Evolutionary conservation across 2,888 invertebrate species (phyloP).

Genomic region (Xestia rhomboidea): DNA sequence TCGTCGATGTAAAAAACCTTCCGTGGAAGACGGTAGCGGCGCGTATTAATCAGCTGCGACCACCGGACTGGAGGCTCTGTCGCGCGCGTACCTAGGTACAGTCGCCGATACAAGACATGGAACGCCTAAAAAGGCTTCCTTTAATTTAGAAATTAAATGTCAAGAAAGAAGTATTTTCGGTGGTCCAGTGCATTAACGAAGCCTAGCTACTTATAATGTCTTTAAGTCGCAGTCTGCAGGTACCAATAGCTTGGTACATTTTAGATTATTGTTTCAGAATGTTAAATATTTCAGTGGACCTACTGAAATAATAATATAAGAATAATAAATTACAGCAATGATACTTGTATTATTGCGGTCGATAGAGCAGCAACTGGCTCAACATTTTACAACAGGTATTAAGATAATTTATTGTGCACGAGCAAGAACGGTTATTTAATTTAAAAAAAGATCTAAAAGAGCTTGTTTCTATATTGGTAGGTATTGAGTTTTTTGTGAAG

Average conservation of each 20-base stretch:
- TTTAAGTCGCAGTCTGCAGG: background rate
- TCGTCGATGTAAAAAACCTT: slow-evolving; percentile 74
- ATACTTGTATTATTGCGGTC: background rate
- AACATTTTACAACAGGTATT: background rate
- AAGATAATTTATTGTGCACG: too few species aligned
- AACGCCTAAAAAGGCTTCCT: background rate
- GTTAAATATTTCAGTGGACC: background rate
- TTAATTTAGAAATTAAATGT: background rate
- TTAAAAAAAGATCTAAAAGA: background rate
- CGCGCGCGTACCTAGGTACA: slow-evolving; percentile 71
- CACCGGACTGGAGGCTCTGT: slow-evolving; percentile 63
- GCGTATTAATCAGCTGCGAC: slow-evolving; percentile 83
- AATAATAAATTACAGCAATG: too few species aligned
- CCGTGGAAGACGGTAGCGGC: slow-evolving; percentile 77
- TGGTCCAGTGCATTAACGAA: background rate
- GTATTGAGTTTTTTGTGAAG: background rate
- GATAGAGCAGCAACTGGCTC: background rate
- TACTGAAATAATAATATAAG: too few species aligned
- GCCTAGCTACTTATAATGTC: background rate
- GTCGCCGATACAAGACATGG: slow-evolving; percentile 46
- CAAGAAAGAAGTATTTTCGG: background rate
- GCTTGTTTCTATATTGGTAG: background rate
- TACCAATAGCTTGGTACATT: background rate
- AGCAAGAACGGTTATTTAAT: too few species aligned
- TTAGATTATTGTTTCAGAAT: background rate